Evolutionary conservation across 2,888 invertebrate genomes (phyloP).

Genomic region (Molanna angustata): DNA sequence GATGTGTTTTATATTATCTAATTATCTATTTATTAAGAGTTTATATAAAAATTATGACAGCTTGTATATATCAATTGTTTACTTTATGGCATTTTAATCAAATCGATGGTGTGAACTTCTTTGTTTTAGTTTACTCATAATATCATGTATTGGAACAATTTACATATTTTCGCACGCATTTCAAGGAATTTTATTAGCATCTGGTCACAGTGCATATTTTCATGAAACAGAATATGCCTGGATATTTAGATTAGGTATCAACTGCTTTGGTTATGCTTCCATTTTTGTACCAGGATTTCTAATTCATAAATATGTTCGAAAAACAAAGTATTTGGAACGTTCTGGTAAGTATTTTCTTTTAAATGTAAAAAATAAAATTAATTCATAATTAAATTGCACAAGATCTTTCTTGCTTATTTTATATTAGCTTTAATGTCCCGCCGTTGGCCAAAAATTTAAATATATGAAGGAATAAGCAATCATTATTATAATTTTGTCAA

Average conservation of each 20-base stretch:
- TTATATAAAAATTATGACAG: neutral
- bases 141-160: constrained; percentile 46
- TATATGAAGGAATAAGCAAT: too few relatives aligned
- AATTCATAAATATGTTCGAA: constrained; percentile 76
- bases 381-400: too few relatives aligned
- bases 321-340: constrained; percentile 76
- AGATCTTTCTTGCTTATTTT: too few relatives aligned
- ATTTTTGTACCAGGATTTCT: constrained; percentile 82
- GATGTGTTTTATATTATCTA: neutral
- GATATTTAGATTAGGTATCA: constrained; percentile 74
- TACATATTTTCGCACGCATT: constrained; percentile 47
- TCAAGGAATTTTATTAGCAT: constrained; percentile 40
- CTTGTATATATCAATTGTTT: neutral
- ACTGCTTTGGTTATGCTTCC: constrained; percentile 86
- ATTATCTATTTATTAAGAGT: neutral
- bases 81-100: neutral
- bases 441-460: too few relatives aligned
- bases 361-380: too few relatives aligned
- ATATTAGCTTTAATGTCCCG: too few relatives aligned
- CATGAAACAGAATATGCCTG: constrained; percentile 61
- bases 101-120: neutral
- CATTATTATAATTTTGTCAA: too few relatives aligned
- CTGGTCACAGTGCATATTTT: constrained; percentile 43
- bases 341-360: constrained; percentile 59
- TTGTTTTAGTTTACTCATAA: constrained; percentile 45